Evolutionary conservation across 2,113 vertebrate species (phyloP).

Genomic region (Pseudopodoces humilis): DNA sequence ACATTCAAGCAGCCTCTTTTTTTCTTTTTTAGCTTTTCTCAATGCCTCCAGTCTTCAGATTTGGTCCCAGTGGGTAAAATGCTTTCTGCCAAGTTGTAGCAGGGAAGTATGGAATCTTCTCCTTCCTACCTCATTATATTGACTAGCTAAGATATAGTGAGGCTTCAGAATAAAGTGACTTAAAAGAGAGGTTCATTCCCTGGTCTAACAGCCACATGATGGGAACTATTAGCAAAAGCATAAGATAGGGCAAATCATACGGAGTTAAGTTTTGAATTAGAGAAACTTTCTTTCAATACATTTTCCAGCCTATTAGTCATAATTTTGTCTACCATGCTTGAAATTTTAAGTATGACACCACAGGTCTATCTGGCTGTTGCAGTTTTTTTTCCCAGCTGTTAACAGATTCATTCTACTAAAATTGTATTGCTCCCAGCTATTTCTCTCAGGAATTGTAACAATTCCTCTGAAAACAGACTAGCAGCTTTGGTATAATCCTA

Average conservation of each 20-base stretch:
- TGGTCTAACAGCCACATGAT: neutral
- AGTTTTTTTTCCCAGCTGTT: slow-evolving; percentile 44
- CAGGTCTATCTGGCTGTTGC: slow-evolving; percentile 4
- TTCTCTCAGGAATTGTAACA: slow-evolving; percentile 71
- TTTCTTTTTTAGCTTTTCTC: neutral
- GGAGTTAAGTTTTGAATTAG: slow-evolving; percentile 1
- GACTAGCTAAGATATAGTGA: neutral
- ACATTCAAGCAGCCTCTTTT: neutral
- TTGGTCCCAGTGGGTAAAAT: neutral
- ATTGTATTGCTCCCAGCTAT: slow-evolving; percentile 71
- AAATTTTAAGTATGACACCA: slow-evolving; percentile 57
- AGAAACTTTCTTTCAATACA: neutral
- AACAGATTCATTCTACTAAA: slow-evolving; percentile 70
- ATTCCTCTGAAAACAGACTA: slow-evolving; percentile 74
- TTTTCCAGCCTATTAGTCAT: slow-evolving; percentile 12
- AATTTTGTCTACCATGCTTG: slow-evolving; percentile 43
- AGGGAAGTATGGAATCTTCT: neutral
- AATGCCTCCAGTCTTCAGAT: neutral
- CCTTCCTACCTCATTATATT: neutral
- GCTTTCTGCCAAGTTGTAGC: neutral
- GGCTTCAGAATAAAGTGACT: neutral
- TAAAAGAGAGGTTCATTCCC: neutral
- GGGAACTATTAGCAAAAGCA: neutral
- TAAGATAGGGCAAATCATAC: neutral
- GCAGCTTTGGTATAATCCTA: slow-evolving; percentile 73